Percentiles rank a stretch among this genome's conserved stretches.
Conservation (phyloP, 2,888 invertebrate genomes). For the Pelosia muscerda region DNA sequence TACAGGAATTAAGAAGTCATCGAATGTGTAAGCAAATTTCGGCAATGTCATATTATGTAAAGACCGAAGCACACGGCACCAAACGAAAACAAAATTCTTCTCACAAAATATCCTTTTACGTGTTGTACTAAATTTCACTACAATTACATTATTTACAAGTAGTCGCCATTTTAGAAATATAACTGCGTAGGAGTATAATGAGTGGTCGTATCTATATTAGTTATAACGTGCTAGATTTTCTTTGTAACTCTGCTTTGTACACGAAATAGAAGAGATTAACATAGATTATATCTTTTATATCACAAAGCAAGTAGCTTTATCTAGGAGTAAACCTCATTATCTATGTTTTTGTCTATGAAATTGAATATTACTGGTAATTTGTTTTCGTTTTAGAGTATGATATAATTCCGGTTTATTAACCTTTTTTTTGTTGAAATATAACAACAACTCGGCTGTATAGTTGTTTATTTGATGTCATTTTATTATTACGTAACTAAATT, state of each 20-base stretch:
- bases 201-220: constrained; percentile 15
- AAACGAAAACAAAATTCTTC: not conserved
- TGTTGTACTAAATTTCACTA: constrained; percentile 8
- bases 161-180: not conserved
- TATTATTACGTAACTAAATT: no score
- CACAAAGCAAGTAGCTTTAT: constrained; percentile 11
- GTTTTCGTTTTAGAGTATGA: not conserved
- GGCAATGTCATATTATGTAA: no score
- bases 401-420: not conserved
- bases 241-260: not conserved
- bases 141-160: constrained; percentile 3
- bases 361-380: not conserved
- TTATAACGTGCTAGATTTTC: constrained; percentile 13
- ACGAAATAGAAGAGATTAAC: not conserved
- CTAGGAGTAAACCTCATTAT: constrained; percentile 13
- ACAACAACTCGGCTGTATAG: no score
- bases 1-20: no score
- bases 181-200: constrained; percentile 5
- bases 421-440: not conserved
- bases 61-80: not conserved
- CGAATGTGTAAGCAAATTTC: no score
- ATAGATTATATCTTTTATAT: constrained; percentile 11
- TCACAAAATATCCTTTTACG: not conserved
- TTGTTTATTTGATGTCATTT: no score
- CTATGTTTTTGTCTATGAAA: not conserved